Percentiles rank a stretch among this genome's conserved stretches.
Evolutionary conservation across 2,113 vertebrate species (phyloP).

Genomic region (Antigone vipio): DNA sequence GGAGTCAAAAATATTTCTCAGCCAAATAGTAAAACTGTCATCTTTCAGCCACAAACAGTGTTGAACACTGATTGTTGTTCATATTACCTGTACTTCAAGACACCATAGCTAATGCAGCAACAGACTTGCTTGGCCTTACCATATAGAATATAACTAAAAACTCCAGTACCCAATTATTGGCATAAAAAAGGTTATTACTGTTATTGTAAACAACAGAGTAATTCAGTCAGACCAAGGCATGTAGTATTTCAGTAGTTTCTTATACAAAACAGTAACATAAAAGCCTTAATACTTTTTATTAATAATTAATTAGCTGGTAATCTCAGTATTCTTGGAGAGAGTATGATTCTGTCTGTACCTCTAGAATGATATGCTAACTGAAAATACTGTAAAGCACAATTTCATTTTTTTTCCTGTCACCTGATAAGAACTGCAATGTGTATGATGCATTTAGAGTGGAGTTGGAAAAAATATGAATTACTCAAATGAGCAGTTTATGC

Average conservation of each 20-base stretch:
- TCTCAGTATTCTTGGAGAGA: neutral
- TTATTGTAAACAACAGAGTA: neutral
- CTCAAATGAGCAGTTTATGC: neutral
- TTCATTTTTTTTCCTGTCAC: neutral
- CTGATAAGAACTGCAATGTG: neutral
- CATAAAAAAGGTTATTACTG: neutral
- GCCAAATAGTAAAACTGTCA: neutral
- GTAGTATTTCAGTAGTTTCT: neutral
- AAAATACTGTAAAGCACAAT: neutral
- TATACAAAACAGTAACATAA: too few species aligned
- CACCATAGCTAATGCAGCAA: neutral
- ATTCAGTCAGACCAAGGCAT: neutral
- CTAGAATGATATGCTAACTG: neutral
- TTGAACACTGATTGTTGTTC: neutral
- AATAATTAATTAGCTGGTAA: neutral
- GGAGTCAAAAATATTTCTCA: neutral
- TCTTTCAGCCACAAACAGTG: neutral
- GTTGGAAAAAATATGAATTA: neutral
- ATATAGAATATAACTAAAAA: neutral
- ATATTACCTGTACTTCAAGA: neutral
- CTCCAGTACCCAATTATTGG: neutral
- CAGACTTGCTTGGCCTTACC: neutral
- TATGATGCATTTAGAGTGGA: neutral
- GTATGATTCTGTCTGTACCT: neutral
- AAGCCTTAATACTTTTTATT: too few species aligned